phyloP scores from a whole-genome alignment of 1,140 invertebrate genomes.

The Cyclargus thomasi region DNA sequence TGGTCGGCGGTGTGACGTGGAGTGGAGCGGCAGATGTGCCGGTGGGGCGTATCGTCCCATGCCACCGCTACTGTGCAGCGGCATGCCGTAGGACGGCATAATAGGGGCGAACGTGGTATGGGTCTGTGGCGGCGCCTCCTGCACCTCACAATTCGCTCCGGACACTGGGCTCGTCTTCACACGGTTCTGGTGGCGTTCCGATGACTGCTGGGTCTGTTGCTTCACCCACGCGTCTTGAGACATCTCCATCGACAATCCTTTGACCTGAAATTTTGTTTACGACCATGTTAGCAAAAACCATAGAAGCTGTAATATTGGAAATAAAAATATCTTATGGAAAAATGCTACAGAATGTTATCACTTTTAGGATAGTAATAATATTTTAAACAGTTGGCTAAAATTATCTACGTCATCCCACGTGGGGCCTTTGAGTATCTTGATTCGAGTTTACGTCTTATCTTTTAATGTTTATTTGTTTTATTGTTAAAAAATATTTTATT shows the following conservation, averaged over 20 bases:
- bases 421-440: too few relatives aligned
- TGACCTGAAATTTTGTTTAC: slow-evolving; percentile 38
- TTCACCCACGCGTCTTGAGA: slow-evolving; percentile 68
- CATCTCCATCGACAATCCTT: slow-evolving; percentile 70
- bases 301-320: too few relatives aligned
- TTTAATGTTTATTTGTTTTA: too few relatives aligned
- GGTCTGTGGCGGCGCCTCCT: slow-evolving; percentile 43
- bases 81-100: slow-evolving; percentile 66
- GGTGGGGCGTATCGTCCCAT: slow-evolving; percentile 72
- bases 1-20: slow-evolving; percentile 67
- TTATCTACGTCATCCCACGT: too few relatives aligned
- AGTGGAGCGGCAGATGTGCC: slow-evolving; percentile 79
- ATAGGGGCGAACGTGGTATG: slow-evolving; percentile 72
- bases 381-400: too few relatives aligned
- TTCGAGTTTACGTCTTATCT: too few relatives aligned
- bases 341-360: too few relatives aligned
- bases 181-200: slow-evolving; percentile 56
- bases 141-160: slow-evolving; percentile 54
- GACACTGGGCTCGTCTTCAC: slow-evolving; percentile 67
- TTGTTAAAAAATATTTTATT: too few relatives aligned
- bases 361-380: too few relatives aligned
- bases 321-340: too few relatives aligned
- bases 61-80: slow-evolving; percentile 69
- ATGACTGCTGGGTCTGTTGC: slow-evolving; percentile 58
- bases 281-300: too few relatives aligned